Percentiles rank a stretch among this genome's conserved stretches.
phyloP scores from a whole-genome alignment of 2,797 vertebrate species.

The Hoplostethus atlanticus region DNA sequence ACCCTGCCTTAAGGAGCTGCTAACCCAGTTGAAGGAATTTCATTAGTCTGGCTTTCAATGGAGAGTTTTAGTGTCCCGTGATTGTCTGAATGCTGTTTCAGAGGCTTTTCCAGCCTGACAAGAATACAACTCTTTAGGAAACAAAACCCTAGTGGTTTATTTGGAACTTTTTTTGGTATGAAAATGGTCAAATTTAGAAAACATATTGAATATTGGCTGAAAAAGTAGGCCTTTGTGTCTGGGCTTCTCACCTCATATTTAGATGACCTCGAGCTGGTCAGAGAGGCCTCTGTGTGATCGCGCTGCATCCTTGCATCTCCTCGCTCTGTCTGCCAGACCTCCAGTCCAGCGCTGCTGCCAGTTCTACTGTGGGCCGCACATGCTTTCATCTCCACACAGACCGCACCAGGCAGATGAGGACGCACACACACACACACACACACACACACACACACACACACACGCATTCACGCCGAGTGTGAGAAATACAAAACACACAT shows the following conservation, averaged over 20 bases:
- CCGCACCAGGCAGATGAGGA: conserved; percentile 60
- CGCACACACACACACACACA: conserved; percentile 19
- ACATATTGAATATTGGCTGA: background rate
- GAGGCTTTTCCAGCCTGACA: conserved; percentile 11
- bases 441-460: conserved; percentile 42
- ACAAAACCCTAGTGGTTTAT: conserved; percentile 13
- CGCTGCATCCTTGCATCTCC: conserved; percentile 56
- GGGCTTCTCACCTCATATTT: conserved; percentile 61
- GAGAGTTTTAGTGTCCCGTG: background rate
- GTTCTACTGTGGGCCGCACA: conserved; percentile 64
- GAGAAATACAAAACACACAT: conserved; percentile 73
- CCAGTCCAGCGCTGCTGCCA: conserved; percentile 63
- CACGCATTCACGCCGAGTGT: conserved; percentile 41
- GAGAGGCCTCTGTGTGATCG: conserved; percentile 50
- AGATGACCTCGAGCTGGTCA: conserved; percentile 59
- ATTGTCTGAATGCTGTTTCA: conserved; percentile 25
- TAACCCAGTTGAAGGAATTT: conserved; percentile 20
- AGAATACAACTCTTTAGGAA: conserved; percentile 14
- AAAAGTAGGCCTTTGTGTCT: conserved; percentile 14
- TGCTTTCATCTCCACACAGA: conserved; percentile 74
- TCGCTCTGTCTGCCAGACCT: conserved; percentile 77
- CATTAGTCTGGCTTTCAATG: conserved; percentile 29
- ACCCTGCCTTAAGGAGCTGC: conserved; percentile 6
- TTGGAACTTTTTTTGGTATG: conserved; percentile 6
- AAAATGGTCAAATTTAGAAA: conserved; percentile 11